A percentile compares a stretch with the other conserved stretches of the same genome.
phyloP scores from a whole-genome alignment of 2,888 invertebrate genomes.

The Leptinotarsa haldemani region DNA sequence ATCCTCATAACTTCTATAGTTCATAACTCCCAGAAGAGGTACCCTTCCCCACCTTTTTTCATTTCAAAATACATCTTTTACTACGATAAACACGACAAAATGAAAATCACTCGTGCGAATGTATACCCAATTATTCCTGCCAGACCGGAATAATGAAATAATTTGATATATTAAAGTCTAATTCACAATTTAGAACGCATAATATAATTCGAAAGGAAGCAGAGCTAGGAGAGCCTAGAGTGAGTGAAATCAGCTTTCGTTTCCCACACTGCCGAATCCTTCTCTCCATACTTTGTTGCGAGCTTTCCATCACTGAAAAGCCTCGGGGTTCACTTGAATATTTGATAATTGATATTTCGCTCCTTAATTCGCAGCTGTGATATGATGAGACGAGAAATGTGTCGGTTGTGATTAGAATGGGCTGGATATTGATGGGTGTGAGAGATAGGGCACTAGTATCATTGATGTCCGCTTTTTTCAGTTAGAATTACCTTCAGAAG shows the following conservation, averaged over 20 bases:
- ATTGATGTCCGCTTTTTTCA: background rate
- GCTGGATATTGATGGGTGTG: slow-evolving; percentile 15
- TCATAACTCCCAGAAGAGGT: too few species aligned
- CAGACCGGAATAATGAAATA: slow-evolving; percentile 45
- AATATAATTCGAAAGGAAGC: slow-evolving; percentile 46
- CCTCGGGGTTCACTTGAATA: slow-evolving; percentile 53
- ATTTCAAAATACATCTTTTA: too few species aligned
- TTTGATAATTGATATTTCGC: slow-evolving; percentile 63
- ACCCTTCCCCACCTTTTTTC: too few species aligned
- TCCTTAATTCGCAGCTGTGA: slow-evolving; percentile 60
- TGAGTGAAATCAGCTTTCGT: slow-evolving; percentile 46
- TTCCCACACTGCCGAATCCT: slow-evolving; percentile 40
- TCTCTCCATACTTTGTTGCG: slow-evolving; percentile 34
- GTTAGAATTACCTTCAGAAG: too few species aligned
- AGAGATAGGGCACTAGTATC: background rate
- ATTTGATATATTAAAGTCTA: slow-evolving; percentile 47
- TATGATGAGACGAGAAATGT: slow-evolving; percentile 30
- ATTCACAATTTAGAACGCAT: slow-evolving; percentile 46
- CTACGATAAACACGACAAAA: slow-evolving; percentile 17
- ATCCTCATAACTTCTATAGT: too few species aligned
- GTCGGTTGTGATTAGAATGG: slow-evolving; percentile 20
- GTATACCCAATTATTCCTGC: slow-evolving; percentile 34
- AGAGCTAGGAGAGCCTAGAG: slow-evolving; percentile 36
- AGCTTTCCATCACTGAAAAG: slow-evolving; percentile 30
- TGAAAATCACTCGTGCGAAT: slow-evolving; percentile 5